Conservation (phyloP, 2,113 vertebrate genomes). For the Silurus asotus region DNA sequence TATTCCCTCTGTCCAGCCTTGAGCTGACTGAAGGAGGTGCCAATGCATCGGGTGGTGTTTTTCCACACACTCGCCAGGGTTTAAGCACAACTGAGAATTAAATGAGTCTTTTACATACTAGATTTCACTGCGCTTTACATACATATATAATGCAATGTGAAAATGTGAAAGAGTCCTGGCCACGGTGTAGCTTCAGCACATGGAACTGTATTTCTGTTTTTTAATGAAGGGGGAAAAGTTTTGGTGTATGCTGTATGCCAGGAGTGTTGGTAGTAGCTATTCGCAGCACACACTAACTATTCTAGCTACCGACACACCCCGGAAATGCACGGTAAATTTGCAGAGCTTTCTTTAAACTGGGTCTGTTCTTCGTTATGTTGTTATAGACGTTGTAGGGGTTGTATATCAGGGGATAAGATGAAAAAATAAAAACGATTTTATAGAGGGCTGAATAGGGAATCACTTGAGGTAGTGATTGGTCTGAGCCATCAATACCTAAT, state of each 20-base stretch:
- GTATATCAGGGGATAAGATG: too few relatives aligned
- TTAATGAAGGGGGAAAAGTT: background rate
- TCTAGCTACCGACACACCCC: background rate
- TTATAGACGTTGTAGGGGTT: too few relatives aligned
- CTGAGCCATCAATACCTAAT: background rate
- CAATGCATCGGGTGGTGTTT: constrained; percentile 32
- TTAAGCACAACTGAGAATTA: too few relatives aligned
- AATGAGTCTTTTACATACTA: too few relatives aligned
- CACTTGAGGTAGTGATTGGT: background rate
- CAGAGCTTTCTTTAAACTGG: background rate
- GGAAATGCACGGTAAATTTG: background rate
- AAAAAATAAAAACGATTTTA: too few relatives aligned
- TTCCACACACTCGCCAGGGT: background rate
- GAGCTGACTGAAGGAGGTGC: constrained; percentile 46
- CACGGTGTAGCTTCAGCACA: too few relatives aligned
- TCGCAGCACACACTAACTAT: background rate
- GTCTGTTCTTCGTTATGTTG: background rate
- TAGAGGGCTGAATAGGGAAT: too few relatives aligned
- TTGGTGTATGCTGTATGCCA: background rate
- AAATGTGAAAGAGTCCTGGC: background rate
- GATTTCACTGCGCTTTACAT: too few relatives aligned
- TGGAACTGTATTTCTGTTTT: background rate
- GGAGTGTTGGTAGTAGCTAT: background rate
- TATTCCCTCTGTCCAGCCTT: constrained; percentile 44
- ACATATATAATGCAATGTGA: too few relatives aligned